Evolutionary conservation across 2,888 invertebrate species (phyloP), one percentile per base, ranked within the genome.

Genomic region (Volucella bombylans): DNA sequence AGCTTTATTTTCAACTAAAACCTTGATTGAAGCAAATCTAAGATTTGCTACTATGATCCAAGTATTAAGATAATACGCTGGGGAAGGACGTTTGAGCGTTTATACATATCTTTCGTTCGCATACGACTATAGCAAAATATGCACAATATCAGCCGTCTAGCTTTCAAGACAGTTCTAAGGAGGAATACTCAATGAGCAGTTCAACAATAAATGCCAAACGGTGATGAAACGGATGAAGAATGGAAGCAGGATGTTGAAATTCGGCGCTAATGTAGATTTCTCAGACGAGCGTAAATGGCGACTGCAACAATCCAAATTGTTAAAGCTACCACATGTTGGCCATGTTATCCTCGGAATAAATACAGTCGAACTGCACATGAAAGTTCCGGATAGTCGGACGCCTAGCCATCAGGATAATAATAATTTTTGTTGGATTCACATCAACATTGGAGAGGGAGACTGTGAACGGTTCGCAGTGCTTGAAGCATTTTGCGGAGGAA

Each of bases 391-490:
- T 68, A 96, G 96, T 90, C 93, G 97, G 89, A 97, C 97, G 76
- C 97, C 97, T 50, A 99, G 99, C 10, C 99, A 99, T 92, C 99
- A 99, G 92, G 99, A 99, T 92, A 99, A 99, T 93, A 99, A 99
- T 92, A 99, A 98, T 92, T 99, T 98, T 92, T 99, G 98, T 92
- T 98, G 98, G 43, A 97, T 99, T 89, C 99, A 99, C 91, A 97
- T 99, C 88, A 99, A 99, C 92, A 99, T 99, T 90, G 99, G 99
- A 0, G 99, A 99, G 15, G 99, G 99, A 14, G 99, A 99, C 93
- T 99, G 99, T 92, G 99, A 99, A 92, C 99, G 99, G 99, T 99
- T 99, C 93, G 98, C 97, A 59, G 98, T 98, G 49, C 98, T 99
- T 10, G 98, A 99, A 91, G 96, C 97, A 23, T 99, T 99, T 92